A percentile compares a stretch with the other conserved stretches of the same genome.
Conservation (phyloP, 2,888 invertebrate genomes). For the Thera obeliscata region DNA sequence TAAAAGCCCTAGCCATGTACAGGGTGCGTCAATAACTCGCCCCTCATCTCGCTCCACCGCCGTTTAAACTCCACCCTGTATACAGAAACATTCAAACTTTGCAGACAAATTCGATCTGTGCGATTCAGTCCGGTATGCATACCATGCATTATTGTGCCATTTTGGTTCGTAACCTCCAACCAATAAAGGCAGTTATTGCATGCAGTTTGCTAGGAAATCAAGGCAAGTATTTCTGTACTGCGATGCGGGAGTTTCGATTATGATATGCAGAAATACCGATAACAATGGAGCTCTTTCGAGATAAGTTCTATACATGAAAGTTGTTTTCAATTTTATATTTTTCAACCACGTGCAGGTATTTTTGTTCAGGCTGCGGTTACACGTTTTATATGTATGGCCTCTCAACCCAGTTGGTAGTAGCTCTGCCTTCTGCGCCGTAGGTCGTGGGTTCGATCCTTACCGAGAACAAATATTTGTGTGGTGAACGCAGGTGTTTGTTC, state of each 20-base stretch:
- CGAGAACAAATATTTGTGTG: too few species aligned
- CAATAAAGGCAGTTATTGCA: constrained; percentile 46
- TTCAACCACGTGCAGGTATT: not conserved
- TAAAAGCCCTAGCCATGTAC: constrained; percentile 24
- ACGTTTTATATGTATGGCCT: not conserved
- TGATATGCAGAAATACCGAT: constrained; percentile 44
- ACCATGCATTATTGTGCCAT: constrained; percentile 48
- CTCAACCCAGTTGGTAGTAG: too few species aligned
- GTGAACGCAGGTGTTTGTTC: too few species aligned
- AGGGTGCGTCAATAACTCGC: constrained; percentile 54
- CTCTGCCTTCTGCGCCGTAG: too few species aligned
- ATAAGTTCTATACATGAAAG: constrained; percentile 9
- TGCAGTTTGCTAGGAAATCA: constrained; percentile 37
- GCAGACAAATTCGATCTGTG: constrained; percentile 82
- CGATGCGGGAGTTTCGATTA: constrained; percentile 48
- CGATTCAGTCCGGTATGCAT: constrained; percentile 66
- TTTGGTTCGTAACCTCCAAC: constrained; percentile 46
- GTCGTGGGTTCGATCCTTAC: too few species aligned
- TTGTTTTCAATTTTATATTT: constrained; percentile 12
- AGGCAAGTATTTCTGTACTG: constrained; percentile 39
- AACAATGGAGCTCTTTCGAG: constrained; percentile 33
- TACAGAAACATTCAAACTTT: constrained; percentile 81
- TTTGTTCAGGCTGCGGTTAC: not conserved
- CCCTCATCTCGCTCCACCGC: constrained; percentile 55
- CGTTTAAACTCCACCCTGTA: constrained; percentile 63